Base-by-base conservation (phyloP, 2,797 vertebrate species). In the Danio aesculapii region DNA sequence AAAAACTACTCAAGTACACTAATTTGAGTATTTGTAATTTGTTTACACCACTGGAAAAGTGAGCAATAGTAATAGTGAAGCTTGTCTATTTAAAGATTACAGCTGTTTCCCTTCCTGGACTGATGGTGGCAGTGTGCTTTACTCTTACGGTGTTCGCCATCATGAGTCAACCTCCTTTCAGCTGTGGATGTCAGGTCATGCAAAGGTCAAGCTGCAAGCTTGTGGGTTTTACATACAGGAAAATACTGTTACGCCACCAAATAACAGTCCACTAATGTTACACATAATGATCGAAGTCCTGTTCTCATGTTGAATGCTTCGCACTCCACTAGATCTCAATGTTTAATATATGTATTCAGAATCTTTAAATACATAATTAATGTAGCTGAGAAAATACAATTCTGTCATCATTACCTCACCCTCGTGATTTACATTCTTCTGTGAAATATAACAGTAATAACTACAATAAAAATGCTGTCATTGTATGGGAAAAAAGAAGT, bases 101-200 rank as follows among this genome's bases (percentile, higher is more conserved):
- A n/a, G 53, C 70, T 67, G 19, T 83, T 85, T 43, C 69, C 52
- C 77, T 68, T 58, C 61, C 55, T 73, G 46, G 78, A 69, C 84
- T 81, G 81, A 76, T 59, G 83, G 72, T 84, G 86, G 84, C 55
- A 83, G 67, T 58, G 79, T 73, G 6, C 46, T 52, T 69, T 74
- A 49, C 44, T 70, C 12, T 70, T 14, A 69, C 21, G 6, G 7
- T 55, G 21, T 14, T 44, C 50, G 13, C 63, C 47, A 58, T 49
- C 9, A 70, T 62, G 30, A 62, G 44, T 30, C 49, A 8, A 16
- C 8, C 66, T 70, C 30, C 11, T 21, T 59, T 43, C 30, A 72
- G 12, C 63, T 72, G 39, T 44, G 17, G 67, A 79, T 62, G 58
- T 41, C 13, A 71, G 58, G 47, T 79, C 14, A 30, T 8, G 1